Evolutionary conservation across 2,888 invertebrate genomes (phyloP).

Genomic region (Belgica antarctica): DNA sequence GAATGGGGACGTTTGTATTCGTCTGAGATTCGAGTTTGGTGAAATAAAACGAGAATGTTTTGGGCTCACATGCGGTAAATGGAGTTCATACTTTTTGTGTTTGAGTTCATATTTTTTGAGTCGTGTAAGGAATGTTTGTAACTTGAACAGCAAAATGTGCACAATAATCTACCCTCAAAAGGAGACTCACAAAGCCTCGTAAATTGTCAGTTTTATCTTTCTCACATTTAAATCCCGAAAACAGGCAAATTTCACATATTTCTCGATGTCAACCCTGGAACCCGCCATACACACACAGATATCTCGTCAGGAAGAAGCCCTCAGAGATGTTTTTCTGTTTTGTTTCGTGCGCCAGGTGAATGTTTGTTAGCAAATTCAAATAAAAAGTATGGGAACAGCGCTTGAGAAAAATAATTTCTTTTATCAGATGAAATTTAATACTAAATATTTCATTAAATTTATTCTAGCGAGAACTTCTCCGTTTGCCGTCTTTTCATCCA

Average conservation of each 20-base stretch:
- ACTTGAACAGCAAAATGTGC: slow-evolving; percentile 12
- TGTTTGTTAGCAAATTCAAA: background rate
- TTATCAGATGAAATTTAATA: slow-evolving; percentile 40
- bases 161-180: slow-evolving; percentile 23
- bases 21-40: background rate
- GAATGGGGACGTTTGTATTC: background rate
- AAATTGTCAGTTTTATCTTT: slow-evolving; percentile 33
- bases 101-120: background rate
- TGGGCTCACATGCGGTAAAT: background rate
- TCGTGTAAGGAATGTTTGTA: background rate
- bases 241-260: slow-evolving; percentile 35
- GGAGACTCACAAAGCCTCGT: background rate
- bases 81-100: background rate
- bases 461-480: slow-evolving; percentile 36
- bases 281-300: background rate
- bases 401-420: slow-evolving; percentile 35
- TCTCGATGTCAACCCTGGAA: background rate
- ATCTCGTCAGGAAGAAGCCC: background rate
- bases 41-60: too few relatives aligned
- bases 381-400: background rate
- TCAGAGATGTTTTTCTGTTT: background rate
- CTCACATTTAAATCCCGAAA: slow-evolving; percentile 27
- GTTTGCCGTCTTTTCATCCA: background rate
- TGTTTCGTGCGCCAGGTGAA: slow-evolving; percentile 6
- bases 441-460: slow-evolving; percentile 39